Conservation (phyloP, 2,888 invertebrate species). For the Chydorus sphaericus region DNA sequence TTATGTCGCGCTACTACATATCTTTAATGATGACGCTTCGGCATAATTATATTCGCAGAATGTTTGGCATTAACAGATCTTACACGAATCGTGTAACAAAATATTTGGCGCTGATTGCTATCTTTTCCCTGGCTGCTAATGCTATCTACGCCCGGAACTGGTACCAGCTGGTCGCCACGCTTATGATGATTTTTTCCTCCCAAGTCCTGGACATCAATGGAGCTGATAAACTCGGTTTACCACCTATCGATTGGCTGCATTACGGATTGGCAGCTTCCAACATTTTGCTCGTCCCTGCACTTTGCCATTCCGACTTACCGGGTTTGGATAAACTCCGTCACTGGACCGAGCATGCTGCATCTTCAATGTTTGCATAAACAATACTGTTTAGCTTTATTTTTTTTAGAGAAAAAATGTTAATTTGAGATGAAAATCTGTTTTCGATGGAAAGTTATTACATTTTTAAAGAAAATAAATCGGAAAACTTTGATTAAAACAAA, state of each 20-base stretch:
- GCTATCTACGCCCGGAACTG: slow-evolving; percentile 2
- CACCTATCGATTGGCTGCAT: slow-evolving; percentile 12
- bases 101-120: slow-evolving; percentile 4
- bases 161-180: neutral
- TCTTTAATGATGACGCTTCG: neutral
- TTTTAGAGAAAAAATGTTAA: too few relatives aligned
- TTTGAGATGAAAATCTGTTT: too few relatives aligned
- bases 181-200: slow-evolving; percentile 12
- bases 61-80: slow-evolving; percentile 3
- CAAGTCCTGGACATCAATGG: neutral
- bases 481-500: too few relatives aligned
- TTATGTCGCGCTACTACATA: neutral
- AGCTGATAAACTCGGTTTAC: slow-evolving; percentile 7
- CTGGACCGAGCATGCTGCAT: neutral
- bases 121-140: slow-evolving; percentile 4
- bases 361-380: slow-evolving; percentile 11
- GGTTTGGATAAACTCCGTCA: neutral
- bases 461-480: too few relatives aligned
- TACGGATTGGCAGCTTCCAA: slow-evolving; percentile 13
- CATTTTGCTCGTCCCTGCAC: slow-evolving; percentile 7
- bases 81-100: slow-evolving; percentile 9
- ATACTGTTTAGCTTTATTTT: too few relatives aligned
- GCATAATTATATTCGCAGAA: neutral
- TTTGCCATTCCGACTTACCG: slow-evolving; percentile 6
- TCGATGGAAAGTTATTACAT: too few relatives aligned